Conservation (phyloP, 2,888 invertebrate genomes). For the Drosophila imparisetae region DNA sequence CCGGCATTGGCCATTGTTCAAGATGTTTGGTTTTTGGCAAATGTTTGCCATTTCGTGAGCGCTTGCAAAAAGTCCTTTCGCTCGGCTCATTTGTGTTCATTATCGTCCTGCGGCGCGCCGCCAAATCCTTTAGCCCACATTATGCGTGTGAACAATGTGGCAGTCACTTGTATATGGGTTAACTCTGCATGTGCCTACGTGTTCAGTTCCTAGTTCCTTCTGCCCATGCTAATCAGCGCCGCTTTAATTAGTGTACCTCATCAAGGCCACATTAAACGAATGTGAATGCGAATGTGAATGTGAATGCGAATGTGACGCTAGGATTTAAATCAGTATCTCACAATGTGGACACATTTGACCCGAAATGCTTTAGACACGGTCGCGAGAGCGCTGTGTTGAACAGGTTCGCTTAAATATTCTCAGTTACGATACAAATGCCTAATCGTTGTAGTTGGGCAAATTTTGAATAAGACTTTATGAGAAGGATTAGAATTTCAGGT, state of each 20-base stretch:
- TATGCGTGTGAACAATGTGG: constrained; percentile 83
- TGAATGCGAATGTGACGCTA: constrained; percentile 27
- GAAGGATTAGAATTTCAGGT: not conserved
- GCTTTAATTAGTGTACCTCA: constrained; percentile 74
- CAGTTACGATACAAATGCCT: not conserved
- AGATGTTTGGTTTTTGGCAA: constrained; percentile 65
- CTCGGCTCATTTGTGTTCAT: constrained; percentile 75
- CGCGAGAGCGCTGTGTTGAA: not conserved
- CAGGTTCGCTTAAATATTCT: constrained; percentile 16
- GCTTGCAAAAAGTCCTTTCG: constrained; percentile 69
- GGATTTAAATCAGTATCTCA: constrained; percentile 38
- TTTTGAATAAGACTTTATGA: not conserved
- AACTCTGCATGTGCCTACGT: constrained; percentile 57
- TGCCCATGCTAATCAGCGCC: constrained; percentile 68
- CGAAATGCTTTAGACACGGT: constrained; percentile 50
- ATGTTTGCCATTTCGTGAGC: constrained; percentile 67
- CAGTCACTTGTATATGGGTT: constrained; percentile 69
- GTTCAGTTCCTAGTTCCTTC: constrained; percentile 26
- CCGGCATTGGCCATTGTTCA: constrained; percentile 59
- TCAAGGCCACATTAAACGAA: constrained; percentile 74
- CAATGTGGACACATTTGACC: constrained; percentile 26
- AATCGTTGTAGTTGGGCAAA: not conserved
- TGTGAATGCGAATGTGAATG: constrained; percentile 25
- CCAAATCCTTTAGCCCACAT: constrained; percentile 76
- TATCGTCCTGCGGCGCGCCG: constrained; percentile 79